Conservation (phyloP, 2,888 invertebrate genomes). For the Candidula unifasciata region DNA sequence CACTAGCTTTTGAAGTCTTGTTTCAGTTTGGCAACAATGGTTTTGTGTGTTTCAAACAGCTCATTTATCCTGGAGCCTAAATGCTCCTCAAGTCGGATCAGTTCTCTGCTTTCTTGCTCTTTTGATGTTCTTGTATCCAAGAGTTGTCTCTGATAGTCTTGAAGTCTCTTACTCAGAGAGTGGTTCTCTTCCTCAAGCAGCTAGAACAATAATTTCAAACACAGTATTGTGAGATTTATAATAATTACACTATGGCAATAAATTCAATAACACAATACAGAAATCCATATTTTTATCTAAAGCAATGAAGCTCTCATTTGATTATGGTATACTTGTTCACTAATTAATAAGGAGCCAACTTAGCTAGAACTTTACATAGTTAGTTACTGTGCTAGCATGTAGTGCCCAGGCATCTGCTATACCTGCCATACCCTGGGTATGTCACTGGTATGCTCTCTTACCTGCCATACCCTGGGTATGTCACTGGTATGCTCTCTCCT, state of each 20-base stretch:
- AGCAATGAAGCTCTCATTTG: too few species aligned
- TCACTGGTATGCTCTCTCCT: too few species aligned
- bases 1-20: conserved; percentile 68
- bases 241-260: neutral
- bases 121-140: conserved; percentile 61
- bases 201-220: conserved; percentile 56
- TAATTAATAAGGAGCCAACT: too few species aligned
- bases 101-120: conserved; percentile 67
- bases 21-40: conserved; percentile 67
- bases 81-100: conserved; percentile 70
- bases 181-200: conserved; percentile 71
- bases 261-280: neutral
- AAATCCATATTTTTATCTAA: too few species aligned
- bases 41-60: conserved; percentile 72
- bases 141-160: conserved; percentile 67
- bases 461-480: too few species aligned
- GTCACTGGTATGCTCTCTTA: too few species aligned
- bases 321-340: too few species aligned
- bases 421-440: too few species aligned
- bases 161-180: conserved; percentile 62
- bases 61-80: conserved; percentile 74
- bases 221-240: too few species aligned
- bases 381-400: too few species aligned
- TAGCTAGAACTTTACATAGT: too few species aligned
- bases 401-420: too few species aligned